These are phyloP conservation scores for Diaphora mendica DNA, from an alignment of 2,888 invertebrate species.

Conservation along the genomic window DNA sequence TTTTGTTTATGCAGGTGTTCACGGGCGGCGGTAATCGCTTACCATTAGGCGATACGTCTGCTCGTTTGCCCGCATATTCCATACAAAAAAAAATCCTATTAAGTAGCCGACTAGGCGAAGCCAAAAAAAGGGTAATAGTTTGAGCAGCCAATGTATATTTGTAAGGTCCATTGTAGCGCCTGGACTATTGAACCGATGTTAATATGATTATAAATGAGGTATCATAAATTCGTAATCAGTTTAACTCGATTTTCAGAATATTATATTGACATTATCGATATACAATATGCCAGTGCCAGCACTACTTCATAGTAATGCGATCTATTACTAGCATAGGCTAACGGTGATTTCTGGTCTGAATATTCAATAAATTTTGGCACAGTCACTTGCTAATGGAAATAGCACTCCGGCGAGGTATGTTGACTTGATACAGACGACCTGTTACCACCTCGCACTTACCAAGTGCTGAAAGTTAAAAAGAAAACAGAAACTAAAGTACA, in stretches of 20 bases:
- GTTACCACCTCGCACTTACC: neutral
- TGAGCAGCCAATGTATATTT: too few relatives aligned
- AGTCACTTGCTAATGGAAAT: conserved; percentile 9
- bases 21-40: too few relatives aligned
- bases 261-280: neutral
- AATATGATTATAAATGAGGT: too few relatives aligned
- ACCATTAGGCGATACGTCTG: too few relatives aligned
- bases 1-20: too few relatives aligned
- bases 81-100: too few relatives aligned
- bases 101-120: too few relatives aligned
- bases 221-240: too few relatives aligned
- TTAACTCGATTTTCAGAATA: neutral
- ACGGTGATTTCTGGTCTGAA: conserved; percentile 4
- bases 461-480: neutral
- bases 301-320: conserved; percentile 1
- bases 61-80: too few relatives aligned
- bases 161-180: too few relatives aligned
- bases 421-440: neutral
- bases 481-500: neutral
- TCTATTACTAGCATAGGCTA: conserved; percentile 1
- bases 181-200: too few relatives aligned
- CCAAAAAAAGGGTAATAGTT: too few relatives aligned
- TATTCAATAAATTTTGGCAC: conserved; percentile 12
- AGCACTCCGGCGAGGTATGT: neutral
- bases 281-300: neutral